Evolutionary conservation across 2,797 vertebrate genomes (phyloP), one percentile per base, ranked within the genome.

Genomic region (Bovichtus variegatus): DNA sequence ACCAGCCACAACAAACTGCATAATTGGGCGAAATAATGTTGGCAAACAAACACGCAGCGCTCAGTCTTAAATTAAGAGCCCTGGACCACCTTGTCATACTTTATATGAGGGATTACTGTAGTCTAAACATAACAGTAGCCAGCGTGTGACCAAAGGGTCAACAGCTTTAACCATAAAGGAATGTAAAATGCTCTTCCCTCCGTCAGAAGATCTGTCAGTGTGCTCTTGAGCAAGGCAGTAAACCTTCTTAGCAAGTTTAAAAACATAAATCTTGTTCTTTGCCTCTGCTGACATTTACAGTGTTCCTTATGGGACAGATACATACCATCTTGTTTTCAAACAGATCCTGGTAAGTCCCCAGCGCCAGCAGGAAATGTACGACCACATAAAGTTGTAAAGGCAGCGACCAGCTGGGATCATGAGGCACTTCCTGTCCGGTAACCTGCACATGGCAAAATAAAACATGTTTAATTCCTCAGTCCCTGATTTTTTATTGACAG

Each of bases 391-490:
- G 80, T 68, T 94, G 95, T 16, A 95, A 43, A 18, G 81, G 79
- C 36, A 55, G 51, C 21, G 96, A 84, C 66, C 94, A 93, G 11
- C 50, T 54, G 53, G 96, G 93, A 49, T 94, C 73, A 23, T 94
- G 93, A 31, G 95, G 95, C 65, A 93, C 79, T 91, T 98, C 97
- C 63, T 96, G 83, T 63, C 97, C 96, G 3, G 95, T 97, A 50
- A 99, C 57, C 97, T 99, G 87, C n/a, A 63, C 62, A 49, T 8
- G 67, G 59, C n/a, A n/a, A n/a, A 87, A 80, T 2, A 54, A 59
- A 86, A 57, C 29, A 69, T 2, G 21, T 46, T 86, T 21, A 67
- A 74, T 60, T 71, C 38, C 36, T 61, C 0, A 16, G 74, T 38
- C 31, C 27, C 50, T 27, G 3, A 9, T 63, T 47, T 38, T 63